These are phyloP conservation scores for Gymnoscelis rufifasciata DNA, from an alignment of 2,888 invertebrate genomes.

Conservation along the genomic window DNA sequence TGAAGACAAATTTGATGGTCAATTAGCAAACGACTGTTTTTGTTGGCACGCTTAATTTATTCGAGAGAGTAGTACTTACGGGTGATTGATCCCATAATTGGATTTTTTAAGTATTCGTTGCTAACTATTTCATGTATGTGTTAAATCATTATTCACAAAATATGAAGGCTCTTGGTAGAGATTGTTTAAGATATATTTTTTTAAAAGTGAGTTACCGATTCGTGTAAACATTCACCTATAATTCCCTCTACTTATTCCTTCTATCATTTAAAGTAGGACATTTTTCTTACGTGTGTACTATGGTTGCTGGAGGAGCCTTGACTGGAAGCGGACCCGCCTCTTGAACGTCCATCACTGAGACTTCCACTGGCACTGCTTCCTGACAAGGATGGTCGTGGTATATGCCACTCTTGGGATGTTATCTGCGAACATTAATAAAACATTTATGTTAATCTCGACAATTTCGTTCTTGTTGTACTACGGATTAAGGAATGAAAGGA, in stretches of 20 bases:
- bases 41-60: constrained; percentile 16
- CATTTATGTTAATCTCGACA: constrained; percentile 1
- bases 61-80: background rate
- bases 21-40: constrained; percentile 23
- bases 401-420: constrained; percentile 83
- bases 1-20: constrained; percentile 17
- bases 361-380: constrained; percentile 64
- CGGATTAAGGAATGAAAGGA: no score
- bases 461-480: no score
- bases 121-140: no score
- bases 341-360: constrained; percentile 60
- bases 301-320: constrained; percentile 82
- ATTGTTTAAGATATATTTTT: no score
- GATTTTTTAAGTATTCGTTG: constrained; percentile 8
- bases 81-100: constrained; percentile 11
- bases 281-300: constrained; percentile 86
- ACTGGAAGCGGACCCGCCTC: constrained; percentile 82
- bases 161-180: no score
- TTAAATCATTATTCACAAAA: no score
- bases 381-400: constrained; percentile 88
- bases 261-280: no score
- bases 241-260: no score
- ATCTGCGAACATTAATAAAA: constrained; percentile 44
- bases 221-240: no score
- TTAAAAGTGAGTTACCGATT: no score